A percentile compares a stretch with the other conserved stretches of the same genome.
Conservation (phyloP, 2,888 invertebrate species). For the Aphidius colemani region DNA sequence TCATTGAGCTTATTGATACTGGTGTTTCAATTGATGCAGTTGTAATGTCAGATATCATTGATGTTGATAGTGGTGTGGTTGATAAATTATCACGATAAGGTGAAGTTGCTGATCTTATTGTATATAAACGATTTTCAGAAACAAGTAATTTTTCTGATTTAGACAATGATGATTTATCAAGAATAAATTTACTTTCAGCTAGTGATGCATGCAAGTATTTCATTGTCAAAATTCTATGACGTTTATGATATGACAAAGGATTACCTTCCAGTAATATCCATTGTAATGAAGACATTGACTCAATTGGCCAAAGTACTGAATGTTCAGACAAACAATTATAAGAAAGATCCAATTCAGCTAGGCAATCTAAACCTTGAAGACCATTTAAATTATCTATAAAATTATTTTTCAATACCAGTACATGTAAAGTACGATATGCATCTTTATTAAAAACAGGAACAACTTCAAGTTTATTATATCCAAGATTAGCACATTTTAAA, state of each 20-base stretch:
- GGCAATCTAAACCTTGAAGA: conserved; percentile 62
- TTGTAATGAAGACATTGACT: conserved; percentile 63
- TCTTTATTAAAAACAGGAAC: conserved; percentile 66
- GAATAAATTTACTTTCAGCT: conserved; percentile 63
- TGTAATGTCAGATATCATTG: conserved; percentile 35
- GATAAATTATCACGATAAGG: not conserved
- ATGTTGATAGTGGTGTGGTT: conserved; percentile 34
- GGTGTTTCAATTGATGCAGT: conserved; percentile 27
- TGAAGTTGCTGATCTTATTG: conserved; percentile 37
- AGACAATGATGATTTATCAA: conserved; percentile 63
- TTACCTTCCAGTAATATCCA: conserved; percentile 67
- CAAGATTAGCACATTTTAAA: conserved; percentile 68
- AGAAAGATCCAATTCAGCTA: conserved; percentile 68
- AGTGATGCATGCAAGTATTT: conserved; percentile 66
- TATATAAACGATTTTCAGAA: conserved; percentile 45
- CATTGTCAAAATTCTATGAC: conserved; percentile 64
- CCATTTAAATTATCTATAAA: conserved; percentile 68
- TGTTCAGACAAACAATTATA: conserved; percentile 70
- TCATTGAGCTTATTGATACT: conserved; percentile 26
- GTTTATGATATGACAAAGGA: conserved; percentile 68
- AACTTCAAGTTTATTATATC: conserved; percentile 66
- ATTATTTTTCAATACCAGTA: conserved; percentile 68
- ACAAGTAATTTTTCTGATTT: conserved; percentile 63
- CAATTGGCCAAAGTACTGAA: conserved; percentile 63
- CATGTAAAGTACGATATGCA: conserved; percentile 63